Conservation (phyloP, 2,888 invertebrate genomes). For the Isoperla grammatica region DNA sequence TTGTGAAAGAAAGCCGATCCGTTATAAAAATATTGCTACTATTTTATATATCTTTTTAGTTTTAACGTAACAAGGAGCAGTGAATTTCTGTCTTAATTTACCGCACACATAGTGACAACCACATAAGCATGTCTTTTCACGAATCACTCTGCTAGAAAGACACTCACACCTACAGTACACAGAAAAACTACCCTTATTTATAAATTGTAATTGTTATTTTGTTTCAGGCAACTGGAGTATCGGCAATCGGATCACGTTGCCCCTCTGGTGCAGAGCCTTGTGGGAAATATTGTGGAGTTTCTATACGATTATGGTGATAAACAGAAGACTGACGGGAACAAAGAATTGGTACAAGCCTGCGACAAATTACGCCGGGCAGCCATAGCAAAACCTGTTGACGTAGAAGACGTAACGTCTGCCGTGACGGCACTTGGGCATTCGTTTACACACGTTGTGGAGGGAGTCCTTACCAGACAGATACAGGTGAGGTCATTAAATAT, state of each 20-base stretch:
- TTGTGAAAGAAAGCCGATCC: too few relatives aligned
- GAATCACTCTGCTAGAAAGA: too few relatives aligned
- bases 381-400: conserved; percentile 21
- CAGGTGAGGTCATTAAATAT: too few relatives aligned
- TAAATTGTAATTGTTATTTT: conserved; percentile 38
- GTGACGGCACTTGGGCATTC: conserved; percentile 51
- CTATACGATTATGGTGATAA: conserved; percentile 48
- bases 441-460: conserved; percentile 54
- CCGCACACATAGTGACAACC: too few relatives aligned
- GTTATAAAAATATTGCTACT: too few relatives aligned
- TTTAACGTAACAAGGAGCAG: too few relatives aligned
- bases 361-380: conserved; percentile 31
- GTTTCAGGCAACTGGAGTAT: conserved; percentile 42
- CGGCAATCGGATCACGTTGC: conserved; percentile 43
- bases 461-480: conserved; percentile 53
- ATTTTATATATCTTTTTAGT: too few relatives aligned
- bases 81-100: too few relatives aligned
- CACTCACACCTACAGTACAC: too few relatives aligned
- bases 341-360: conserved; percentile 47
- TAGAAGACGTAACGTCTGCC: conserved; percentile 41
- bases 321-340: conserved; percentile 48
- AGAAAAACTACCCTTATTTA: too few relatives aligned
- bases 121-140: too few relatives aligned
- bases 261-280: conserved; percentile 50
- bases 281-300: conserved; percentile 54